Conservation (phyloP, 1,140 invertebrate species). For the Dufourea novaeangliae region DNA sequence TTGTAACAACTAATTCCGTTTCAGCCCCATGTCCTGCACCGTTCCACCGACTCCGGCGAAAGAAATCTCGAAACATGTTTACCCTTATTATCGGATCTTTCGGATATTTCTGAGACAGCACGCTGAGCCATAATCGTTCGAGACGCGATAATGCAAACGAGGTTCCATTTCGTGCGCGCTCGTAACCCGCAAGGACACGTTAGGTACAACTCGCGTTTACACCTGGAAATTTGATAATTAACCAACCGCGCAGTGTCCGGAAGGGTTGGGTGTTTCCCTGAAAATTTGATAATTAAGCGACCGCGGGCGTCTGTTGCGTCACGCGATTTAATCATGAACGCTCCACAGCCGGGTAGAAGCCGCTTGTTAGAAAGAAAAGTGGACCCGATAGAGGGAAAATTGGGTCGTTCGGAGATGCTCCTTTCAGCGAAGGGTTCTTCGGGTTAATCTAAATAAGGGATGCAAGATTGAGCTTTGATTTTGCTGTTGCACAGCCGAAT, state of each 20-base stretch:
- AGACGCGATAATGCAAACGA: too few relatives aligned
- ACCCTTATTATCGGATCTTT: not conserved
- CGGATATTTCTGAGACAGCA: not conserved
- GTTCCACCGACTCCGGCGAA: not conserved
- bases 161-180: not conserved
- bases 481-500: too few relatives aligned
- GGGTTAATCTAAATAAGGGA: not conserved
- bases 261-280: not conserved
- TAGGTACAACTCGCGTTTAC: not conserved
- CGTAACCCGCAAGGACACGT: not conserved
- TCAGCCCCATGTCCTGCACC: not conserved
- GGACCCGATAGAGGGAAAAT: not conserved
- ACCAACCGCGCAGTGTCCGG: not conserved
- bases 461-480: not conserved
- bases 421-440: not conserved
- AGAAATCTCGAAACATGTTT: not conserved
- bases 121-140: not conserved
- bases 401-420: constrained; percentile 7
- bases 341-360: not conserved
- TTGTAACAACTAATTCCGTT: not conserved
- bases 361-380: constrained; percentile 1
- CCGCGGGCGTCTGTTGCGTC: not conserved
- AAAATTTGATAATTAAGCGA: constrained; percentile 10
- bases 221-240: not conserved
- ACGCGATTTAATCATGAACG: not conserved